Evolutionary conservation across 2,888 invertebrate species (phyloP), one percentile per base, ranked within the genome.

Genomic region (Agelastica alni): DNA sequence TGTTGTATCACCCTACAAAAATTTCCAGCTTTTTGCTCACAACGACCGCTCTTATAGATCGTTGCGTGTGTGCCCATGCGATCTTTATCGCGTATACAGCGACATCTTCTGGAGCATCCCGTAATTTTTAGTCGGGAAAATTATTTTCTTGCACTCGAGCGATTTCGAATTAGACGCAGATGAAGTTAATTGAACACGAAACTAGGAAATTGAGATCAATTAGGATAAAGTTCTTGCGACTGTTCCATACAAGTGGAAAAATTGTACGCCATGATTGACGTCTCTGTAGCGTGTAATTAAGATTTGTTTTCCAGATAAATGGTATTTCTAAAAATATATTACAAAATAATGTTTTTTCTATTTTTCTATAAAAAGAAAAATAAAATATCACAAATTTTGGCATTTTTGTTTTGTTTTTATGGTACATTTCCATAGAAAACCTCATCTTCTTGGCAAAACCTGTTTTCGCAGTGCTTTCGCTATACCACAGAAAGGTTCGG

Each of bases 11-110:
- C 4, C 13, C 4, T 10, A 32, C 32, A 32, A n/a, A 36, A 17
- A 36, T n/a, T 14, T 36, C 17, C n/a, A 36, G 16, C 36, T 36
- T 36, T 36, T 36, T 17, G 16, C 18, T 10, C n/a, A n/a, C n/a
- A n/a, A 4, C 2, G 17, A 10, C 14, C 6, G 16, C n/a, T 31
- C 9, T n/a, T 36, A 36, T 17, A 17, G 17, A 16, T 17, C 47
- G 22, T 37, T 26, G 10, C 16, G 59, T 61, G 58, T 58, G 61
- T 57, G 51, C 55, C 62, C 62, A 62, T 52, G 57, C 61, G 58
- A 59, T 61, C 55, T 56, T 58, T 56, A 62, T 49, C 47, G 52
- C 44, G 20, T 30, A n/a, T n/a, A 34, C 18, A 51, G 32, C 36
- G 52, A 52, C 53, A 58, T 53, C 53, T 56, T 42, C 36, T 16